Conservation (phyloP, 2,888 invertebrate species). For the Papilio demoleus region DNA sequence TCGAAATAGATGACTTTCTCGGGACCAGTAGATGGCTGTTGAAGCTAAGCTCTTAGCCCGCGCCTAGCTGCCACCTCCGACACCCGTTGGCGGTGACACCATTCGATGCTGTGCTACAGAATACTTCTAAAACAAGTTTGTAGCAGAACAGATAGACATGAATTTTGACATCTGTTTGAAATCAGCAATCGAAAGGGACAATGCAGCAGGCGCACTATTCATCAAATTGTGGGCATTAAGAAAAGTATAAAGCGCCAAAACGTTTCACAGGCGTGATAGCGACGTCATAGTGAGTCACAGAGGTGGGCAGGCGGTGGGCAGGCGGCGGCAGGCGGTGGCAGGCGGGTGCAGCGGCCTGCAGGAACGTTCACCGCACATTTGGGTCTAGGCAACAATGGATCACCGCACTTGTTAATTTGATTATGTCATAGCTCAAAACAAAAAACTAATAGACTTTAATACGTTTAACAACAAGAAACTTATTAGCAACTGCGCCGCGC, state of each 20-base stretch:
- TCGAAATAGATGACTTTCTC: conserved; percentile 80
- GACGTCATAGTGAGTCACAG: conserved; percentile 71
- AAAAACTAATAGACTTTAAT: conserved; percentile 60
- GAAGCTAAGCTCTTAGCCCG: conserved; percentile 51
- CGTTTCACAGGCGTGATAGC: conserved; percentile 64
- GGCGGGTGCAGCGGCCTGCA: conserved; percentile 62
- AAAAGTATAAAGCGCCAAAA: conserved; percentile 61
- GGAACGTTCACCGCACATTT: conserved; percentile 72
- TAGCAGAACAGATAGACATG: neutral
- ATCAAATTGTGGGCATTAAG: conserved; percentile 42
- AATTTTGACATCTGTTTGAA: neutral
- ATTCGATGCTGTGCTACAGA: conserved; percentile 42
- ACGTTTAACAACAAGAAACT: conserved; percentile 39
- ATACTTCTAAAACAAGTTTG: conserved; percentile 46
- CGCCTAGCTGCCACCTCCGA: conserved; percentile 33
- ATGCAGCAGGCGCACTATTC: conserved; percentile 28
- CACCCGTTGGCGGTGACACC: conserved; percentile 41
- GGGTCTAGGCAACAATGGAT: conserved; percentile 79
- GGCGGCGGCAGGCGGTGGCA: conserved; percentile 40
- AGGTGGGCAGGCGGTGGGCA: neutral
- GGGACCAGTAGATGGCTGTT: conserved; percentile 71
- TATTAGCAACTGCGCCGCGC: conserved; percentile 41
- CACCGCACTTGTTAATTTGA: conserved; percentile 71
- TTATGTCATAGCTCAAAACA: conserved; percentile 71
- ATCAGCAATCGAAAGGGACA: neutral